Evolutionary conservation across 2,113 vertebrate genomes (phyloP).

Genomic region (Corapipo altera): DNA sequence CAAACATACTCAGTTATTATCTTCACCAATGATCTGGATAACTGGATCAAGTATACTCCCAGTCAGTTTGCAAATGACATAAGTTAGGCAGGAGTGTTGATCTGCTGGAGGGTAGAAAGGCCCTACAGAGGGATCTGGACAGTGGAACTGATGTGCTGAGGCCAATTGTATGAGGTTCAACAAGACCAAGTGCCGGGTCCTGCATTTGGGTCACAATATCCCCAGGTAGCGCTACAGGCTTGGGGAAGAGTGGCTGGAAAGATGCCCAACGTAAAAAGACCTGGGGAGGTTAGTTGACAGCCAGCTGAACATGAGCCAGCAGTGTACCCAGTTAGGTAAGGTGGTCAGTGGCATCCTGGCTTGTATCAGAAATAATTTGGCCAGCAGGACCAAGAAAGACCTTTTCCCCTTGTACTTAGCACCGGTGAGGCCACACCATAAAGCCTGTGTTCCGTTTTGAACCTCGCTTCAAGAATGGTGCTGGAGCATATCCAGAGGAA

Average conservation of each 20-base stretch:
- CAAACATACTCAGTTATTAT: background rate
- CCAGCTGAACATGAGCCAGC: rapidly evolving
- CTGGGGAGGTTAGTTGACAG: rapidly evolving
- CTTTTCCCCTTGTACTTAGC: background rate
- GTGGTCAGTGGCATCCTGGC: background rate
- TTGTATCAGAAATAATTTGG: background rate
- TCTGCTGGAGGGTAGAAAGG: background rate
- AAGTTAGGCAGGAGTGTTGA: background rate
- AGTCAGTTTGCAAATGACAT: background rate
- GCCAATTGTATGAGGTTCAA: rapidly evolving
- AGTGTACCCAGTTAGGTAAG: background rate
- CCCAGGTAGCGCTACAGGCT: rapidly evolving
- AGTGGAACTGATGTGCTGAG: rapidly evolving
- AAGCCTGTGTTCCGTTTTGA: background rate
- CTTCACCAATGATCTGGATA: background rate
- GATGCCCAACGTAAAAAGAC: rapidly evolving
- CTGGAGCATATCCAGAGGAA: rapidly evolving
- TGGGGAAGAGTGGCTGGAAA: background rate
- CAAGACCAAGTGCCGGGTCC: rapidly evolving
- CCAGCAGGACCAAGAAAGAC: background rate
- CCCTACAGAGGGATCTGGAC: background rate
- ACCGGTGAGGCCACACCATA: rapidly evolving
- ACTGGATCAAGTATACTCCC: rapidly evolving
- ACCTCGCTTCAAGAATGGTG: background rate
- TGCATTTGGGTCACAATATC: background rate